These are phyloP conservation scores for Ecliptopera silaceata DNA, from an alignment of 2,888 invertebrate species.

Conservation along the genomic window DNA sequence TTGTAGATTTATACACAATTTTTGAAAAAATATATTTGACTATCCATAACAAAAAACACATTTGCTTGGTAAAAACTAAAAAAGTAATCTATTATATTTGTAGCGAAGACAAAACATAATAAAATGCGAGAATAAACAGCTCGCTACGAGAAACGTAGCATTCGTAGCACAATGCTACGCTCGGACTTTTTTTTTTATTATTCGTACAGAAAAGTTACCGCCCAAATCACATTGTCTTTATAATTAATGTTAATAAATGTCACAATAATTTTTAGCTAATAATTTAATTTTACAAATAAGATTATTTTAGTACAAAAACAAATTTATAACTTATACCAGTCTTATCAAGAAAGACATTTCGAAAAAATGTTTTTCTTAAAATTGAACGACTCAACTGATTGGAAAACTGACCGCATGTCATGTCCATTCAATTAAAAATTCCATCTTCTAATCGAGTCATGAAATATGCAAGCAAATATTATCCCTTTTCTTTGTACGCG, in stretches of 20 bases:
- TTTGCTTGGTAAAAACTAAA: no score
- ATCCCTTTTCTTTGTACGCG: slow-evolving; percentile 82
- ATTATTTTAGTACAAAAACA: not conserved
- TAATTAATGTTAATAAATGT: not conserved
- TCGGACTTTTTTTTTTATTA: slow-evolving; percentile 12
- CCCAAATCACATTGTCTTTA: not conserved
- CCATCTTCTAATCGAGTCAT: slow-evolving; percentile 83
- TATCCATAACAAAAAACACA: no score
- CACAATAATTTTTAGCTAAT: not conserved
- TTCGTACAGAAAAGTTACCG: not conserved
- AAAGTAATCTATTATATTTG: not conserved
- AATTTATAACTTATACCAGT: not conserved
- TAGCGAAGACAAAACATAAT: not conserved
- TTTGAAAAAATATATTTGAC: no score
- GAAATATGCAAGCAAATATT: slow-evolving; percentile 83
- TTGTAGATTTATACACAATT: no score
- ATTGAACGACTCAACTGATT: slow-evolving; percentile 6
- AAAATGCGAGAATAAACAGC: slow-evolving; percentile 17
- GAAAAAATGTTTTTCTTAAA: not conserved
- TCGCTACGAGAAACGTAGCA: slow-evolving; percentile 53
- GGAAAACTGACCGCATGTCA: slow-evolving; percentile 66
- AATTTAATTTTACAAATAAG: not conserved
- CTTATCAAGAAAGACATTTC: not conserved
- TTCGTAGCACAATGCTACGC: slow-evolving; percentile 52
- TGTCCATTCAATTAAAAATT: slow-evolving; percentile 82